Percentiles rank a stretch among this genome's conserved stretches.
Evolutionary conservation across 2,113 vertebrate genomes (phyloP).

Genomic region (Dendropsophus ebraccatus): DNA sequence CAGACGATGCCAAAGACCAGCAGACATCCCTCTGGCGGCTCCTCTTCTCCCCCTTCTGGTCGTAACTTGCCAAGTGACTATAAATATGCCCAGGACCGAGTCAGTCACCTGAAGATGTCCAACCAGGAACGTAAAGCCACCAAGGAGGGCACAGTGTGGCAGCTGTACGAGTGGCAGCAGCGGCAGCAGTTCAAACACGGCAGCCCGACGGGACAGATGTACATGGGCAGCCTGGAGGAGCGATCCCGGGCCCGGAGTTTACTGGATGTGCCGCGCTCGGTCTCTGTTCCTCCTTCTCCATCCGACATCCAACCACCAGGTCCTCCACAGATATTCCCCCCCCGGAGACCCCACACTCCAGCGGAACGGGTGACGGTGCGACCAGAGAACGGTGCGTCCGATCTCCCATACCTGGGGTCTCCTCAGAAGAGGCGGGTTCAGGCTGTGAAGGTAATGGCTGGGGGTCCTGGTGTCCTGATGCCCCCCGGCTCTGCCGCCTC

Average conservation of each 20-base stretch:
- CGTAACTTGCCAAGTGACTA: conserved; percentile 93
- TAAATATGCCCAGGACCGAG: conserved; percentile 95
- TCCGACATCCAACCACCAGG: conserved; percentile 87
- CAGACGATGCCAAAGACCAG: conserved; percentile 91
- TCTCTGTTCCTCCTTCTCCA: conserved; percentile 94
- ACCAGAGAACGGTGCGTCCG: conserved; percentile 78
- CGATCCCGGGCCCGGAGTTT: conserved; percentile 84
- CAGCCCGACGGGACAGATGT: conserved; percentile 88
- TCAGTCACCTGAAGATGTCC: conserved; percentile 97
- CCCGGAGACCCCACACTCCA: conserved; percentile 89
- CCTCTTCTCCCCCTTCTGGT: conserved; percentile 78
- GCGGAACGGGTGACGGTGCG: conserved; percentile 89
- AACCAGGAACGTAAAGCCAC: conserved; percentile 89
- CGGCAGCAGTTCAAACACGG: conserved; percentile 96
- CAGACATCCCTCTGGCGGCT: conserved; percentile 79
- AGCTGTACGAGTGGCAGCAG: conserved; percentile 98
- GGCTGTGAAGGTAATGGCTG: conserved; percentile 81
- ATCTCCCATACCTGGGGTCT: conserved; percentile 81
- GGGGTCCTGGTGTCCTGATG: no score
- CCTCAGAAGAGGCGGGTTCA: conserved; percentile 81
- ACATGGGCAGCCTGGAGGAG: conserved; percentile 81
- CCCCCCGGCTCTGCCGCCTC: no score
- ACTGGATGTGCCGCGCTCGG: conserved; percentile 89
- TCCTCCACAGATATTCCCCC: conserved; percentile 79
- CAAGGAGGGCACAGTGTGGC: conserved; percentile 96